Evolutionary conservation across 2,797 vertebrate genomes (phyloP).

Genomic region (Dallia pectoralis): DNA sequence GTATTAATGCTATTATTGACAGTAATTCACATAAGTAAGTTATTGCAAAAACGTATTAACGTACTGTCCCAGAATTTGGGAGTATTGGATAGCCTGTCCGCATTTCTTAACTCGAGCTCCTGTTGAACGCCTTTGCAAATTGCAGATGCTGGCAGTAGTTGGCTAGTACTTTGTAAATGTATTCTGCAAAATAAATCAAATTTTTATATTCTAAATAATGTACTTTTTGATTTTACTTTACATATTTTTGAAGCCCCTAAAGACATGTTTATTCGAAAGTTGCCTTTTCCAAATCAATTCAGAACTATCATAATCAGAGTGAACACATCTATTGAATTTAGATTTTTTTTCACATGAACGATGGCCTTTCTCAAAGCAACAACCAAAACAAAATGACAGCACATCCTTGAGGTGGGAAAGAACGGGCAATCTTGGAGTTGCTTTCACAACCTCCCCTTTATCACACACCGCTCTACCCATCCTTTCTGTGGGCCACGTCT

Average conservation of each 20-base stretch:
- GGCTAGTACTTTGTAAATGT: too few species aligned
- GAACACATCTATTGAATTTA: not conserved
- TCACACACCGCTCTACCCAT: slow-evolving; percentile 40
- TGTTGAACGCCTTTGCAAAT: too few species aligned
- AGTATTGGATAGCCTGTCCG: too few species aligned
- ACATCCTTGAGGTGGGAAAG: slow-evolving; percentile 29
- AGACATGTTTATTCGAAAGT: not conserved
- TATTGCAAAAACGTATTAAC: too few species aligned
- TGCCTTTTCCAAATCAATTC: not conserved
- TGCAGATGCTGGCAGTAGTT: too few species aligned
- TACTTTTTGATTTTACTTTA: not conserved
- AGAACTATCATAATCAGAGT: too few species aligned
- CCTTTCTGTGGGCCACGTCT: slow-evolving; percentile 59
- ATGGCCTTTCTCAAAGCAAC: slow-evolving; percentile 31
- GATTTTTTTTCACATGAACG: slow-evolving; percentile 34
- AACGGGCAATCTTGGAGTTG: slow-evolving; percentile 27
- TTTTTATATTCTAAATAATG: too few species aligned
- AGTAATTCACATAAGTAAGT: too few species aligned
- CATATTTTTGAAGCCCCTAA: not conserved
- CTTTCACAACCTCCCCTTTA: slow-evolving; percentile 39
- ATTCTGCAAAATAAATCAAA: too few species aligned
- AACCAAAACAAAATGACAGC: slow-evolving; percentile 48
- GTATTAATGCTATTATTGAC: too few species aligned
- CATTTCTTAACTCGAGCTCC: too few species aligned
- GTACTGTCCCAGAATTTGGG: too few species aligned